Evolutionary conservation across 2,888 invertebrate species (phyloP).

Genomic region (Troides helena): DNA sequence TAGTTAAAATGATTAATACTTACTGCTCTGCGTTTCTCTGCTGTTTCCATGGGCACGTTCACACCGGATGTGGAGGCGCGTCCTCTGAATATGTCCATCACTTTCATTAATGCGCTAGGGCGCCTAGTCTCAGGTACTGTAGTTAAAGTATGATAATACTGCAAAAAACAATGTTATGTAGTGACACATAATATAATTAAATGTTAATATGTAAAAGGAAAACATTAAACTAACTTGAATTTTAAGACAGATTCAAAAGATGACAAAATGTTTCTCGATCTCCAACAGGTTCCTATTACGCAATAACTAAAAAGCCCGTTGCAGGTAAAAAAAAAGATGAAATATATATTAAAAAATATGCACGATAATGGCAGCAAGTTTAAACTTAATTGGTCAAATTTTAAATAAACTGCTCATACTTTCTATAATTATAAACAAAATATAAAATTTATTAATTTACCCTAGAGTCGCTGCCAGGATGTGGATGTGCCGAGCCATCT

Average conservation of each 20-base stretch:
- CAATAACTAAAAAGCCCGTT: too few species aligned
- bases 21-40: slow-evolving; percentile 62
- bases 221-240: too few species aligned
- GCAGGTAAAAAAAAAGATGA: too few species aligned
- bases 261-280: background rate
- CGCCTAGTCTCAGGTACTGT: slow-evolving; percentile 73
- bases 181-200: too few species aligned
- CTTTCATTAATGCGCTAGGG: slow-evolving; percentile 92
- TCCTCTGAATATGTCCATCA: slow-evolving; percentile 93
- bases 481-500: slow-evolving; percentile 87
- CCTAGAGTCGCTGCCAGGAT: slow-evolving; percentile 80
- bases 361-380: too few species aligned
- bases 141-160: slow-evolving; percentile 88
- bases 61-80: slow-evolving; percentile 57
- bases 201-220: too few species aligned
- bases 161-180: slow-evolving; percentile 29
- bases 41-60: slow-evolving; percentile 41
- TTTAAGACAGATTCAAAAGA: too few species aligned
- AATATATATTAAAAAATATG: too few species aligned
- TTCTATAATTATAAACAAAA: background rate
- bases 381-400: too few species aligned
- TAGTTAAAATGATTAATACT: slow-evolving; percentile 38
- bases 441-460: slow-evolving; percentile 42
- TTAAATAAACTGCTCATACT: too few species aligned
- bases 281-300: too few species aligned